Evolutionary conservation across 2,888 invertebrate genomes (phyloP).

Genomic region (Eulithis prunata): DNA sequence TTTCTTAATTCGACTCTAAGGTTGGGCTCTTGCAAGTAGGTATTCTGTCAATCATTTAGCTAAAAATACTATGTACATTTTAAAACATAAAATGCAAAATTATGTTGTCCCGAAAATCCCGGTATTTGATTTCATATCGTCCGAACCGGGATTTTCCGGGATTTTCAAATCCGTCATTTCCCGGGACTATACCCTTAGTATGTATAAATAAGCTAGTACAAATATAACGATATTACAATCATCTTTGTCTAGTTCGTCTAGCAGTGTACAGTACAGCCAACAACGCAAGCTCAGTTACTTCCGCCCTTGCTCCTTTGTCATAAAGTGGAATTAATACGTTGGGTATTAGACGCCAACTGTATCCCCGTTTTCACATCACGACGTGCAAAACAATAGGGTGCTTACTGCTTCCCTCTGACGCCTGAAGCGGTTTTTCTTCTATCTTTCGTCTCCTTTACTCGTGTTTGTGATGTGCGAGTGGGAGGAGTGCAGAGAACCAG

Average conservation of each 20-base stretch:
- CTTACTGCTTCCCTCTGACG: conserved; percentile 76
- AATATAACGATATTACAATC: conserved; percentile 35
- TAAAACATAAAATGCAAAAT: too few species aligned
- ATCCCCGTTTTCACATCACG: conserved; percentile 67
- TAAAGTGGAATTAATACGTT: conserved; percentile 23
- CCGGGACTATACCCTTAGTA: too few species aligned
- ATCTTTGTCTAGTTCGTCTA: conserved; percentile 37
- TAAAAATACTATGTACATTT: too few species aligned
- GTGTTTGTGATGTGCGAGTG: conserved; percentile 43
- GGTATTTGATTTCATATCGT: too few species aligned
- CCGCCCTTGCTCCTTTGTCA: conserved; percentile 33
- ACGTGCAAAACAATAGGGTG: conserved; percentile 81
- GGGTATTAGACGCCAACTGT: conserved; percentile 34
- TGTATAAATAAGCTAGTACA: background rate
- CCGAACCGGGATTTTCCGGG: too few species aligned
- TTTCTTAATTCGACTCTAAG: too few species aligned
- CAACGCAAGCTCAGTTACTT: conserved; percentile 17
- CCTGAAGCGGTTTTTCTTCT: conserved; percentile 75
- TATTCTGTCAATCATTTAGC: too few species aligned
- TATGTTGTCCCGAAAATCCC: too few species aligned
- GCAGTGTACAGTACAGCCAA: conserved; percentile 16
- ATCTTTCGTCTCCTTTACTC: conserved; percentile 56
- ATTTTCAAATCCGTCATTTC: too few species aligned
- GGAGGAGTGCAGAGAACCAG: conserved; percentile 54
- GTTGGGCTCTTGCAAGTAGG: too few species aligned